A percentile compares a stretch with the other conserved stretches of the same genome.
These are phyloP conservation scores for Gobius niger DNA, from an alignment of 2,113 vertebrate genomes.

Conservation along the genomic window DNA sequence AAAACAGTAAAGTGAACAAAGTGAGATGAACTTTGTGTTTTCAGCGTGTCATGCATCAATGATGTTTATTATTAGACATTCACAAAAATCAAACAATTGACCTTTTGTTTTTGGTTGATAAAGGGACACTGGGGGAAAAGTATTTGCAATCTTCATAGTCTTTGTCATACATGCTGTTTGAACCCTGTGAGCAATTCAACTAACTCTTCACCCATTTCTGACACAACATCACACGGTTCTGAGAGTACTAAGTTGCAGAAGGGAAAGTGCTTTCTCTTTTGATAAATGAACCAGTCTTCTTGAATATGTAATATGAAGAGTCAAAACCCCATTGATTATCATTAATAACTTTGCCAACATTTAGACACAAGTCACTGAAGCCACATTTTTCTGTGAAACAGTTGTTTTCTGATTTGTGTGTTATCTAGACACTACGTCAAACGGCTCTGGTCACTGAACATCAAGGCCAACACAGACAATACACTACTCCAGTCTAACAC, in stretches of 20 bases:
- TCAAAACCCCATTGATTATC: too few species aligned
- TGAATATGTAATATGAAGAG: too few species aligned
- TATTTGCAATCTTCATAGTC: not conserved
- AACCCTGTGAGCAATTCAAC: not conserved
- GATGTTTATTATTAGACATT: not conserved
- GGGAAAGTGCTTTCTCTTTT: not conserved
- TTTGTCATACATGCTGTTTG: not conserved
- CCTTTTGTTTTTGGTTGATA: not conserved
- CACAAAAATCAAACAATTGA: not conserved
- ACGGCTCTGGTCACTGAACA: not conserved
- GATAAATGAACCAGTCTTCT: too few species aligned
- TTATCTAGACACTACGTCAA: conserved; percentile 2
- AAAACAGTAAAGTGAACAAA: not conserved
- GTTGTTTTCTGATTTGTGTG: not conserved
- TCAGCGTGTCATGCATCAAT: not conserved
- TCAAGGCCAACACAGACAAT: not conserved
- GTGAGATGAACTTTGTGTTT: not conserved
- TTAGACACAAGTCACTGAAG: not conserved
- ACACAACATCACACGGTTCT: not conserved
- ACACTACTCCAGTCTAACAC: not conserved
- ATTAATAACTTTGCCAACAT: not conserved
- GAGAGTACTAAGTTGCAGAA: not conserved
- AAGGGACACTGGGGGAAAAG: not conserved
- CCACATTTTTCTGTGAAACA: not conserved
- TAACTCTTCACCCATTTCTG: not conserved